These are phyloP conservation scores for Ammodramus savannarum DNA, from an alignment of 2,113 vertebrate genomes.

Conservation along the genomic window DNA sequence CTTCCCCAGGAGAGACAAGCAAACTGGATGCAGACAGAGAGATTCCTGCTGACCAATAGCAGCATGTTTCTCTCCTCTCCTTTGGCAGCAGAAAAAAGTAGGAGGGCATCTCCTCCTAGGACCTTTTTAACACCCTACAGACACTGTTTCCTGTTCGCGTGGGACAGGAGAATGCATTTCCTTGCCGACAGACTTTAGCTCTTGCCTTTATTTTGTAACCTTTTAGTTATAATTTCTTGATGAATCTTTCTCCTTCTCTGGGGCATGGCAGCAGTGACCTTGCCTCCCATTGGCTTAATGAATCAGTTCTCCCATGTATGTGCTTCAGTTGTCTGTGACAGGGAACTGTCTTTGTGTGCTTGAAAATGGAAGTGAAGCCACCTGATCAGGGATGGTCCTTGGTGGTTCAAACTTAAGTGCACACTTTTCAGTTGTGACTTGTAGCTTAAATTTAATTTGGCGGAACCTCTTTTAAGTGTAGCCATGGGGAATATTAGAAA, in stretches of 20 bases:
- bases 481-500: not conserved
- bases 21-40: slow-evolving; percentile 94
- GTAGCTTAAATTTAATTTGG: slow-evolving; percentile 17
- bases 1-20: slow-evolving; percentile 86
- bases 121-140: slow-evolving; percentile 62
- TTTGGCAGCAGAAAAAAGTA: slow-evolving; percentile 37
- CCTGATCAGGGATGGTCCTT: not conserved
- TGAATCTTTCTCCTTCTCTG: slow-evolving; percentile 56
- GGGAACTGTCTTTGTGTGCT: not conserved
- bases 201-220: slow-evolving; percentile 75
- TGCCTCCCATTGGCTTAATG: slow-evolving; percentile 22
- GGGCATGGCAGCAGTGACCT: slow-evolving; percentile 57
- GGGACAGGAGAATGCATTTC: slow-evolving; percentile 64
- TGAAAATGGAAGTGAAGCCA: not conserved
- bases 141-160: slow-evolving; percentile 61
- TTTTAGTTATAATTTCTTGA: slow-evolving; percentile 62
- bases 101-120: slow-evolving; percentile 53
- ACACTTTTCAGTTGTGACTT: slow-evolving; percentile 16
- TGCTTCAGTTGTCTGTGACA: not conserved
- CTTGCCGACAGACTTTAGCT: slow-evolving; percentile 68
- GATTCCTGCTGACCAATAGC: slow-evolving; percentile 91
- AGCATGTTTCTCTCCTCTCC: slow-evolving; percentile 58
- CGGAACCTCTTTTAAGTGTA: slow-evolving; percentile 8
- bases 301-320: not conserved
- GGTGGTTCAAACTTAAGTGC: not conserved